These are phyloP conservation scores for Athene noctua DNA, from an alignment of 2,113 vertebrate species.

Conservation along the genomic window DNA sequence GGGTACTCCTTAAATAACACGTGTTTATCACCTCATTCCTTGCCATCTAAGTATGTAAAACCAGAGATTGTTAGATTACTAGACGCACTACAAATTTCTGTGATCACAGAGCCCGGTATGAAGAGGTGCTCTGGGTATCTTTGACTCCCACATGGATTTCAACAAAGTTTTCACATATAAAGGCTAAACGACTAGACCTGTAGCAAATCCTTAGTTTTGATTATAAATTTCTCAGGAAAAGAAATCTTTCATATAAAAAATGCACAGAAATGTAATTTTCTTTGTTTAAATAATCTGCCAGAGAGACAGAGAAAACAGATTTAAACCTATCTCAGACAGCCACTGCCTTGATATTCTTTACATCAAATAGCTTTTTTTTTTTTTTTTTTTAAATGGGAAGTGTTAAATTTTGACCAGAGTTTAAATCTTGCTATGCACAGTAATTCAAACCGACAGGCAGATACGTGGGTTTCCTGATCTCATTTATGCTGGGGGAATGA, in stretches of 20 bases:
- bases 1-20: neutral
- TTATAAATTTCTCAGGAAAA: neutral
- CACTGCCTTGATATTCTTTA: neutral
- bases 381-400: neutral
- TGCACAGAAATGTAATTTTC: neutral
- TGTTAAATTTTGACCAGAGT: constrained; percentile 12
- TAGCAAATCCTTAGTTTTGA: neutral
- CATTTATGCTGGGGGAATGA: neutral
- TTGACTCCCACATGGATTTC: neutral
- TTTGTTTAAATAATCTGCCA: constrained; percentile 30
- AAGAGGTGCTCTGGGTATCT: neutral
- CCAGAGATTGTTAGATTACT: neutral
- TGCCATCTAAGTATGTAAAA: neutral
- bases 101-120: neutral
- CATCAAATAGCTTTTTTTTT: neutral
- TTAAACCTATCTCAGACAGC: neutral
- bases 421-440: neutral
- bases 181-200: neutral
- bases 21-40: constrained; percentile 10
- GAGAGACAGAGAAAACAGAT: neutral
- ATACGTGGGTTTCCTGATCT: neutral
- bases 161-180: neutral
- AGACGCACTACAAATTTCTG: neutral
- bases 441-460: constrained; percentile 50
- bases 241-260: neutral